These are phyloP conservation scores for Turdus rufiventris DNA, from an alignment of 2,113 vertebrate genomes.

Conservation along the genomic window DNA sequence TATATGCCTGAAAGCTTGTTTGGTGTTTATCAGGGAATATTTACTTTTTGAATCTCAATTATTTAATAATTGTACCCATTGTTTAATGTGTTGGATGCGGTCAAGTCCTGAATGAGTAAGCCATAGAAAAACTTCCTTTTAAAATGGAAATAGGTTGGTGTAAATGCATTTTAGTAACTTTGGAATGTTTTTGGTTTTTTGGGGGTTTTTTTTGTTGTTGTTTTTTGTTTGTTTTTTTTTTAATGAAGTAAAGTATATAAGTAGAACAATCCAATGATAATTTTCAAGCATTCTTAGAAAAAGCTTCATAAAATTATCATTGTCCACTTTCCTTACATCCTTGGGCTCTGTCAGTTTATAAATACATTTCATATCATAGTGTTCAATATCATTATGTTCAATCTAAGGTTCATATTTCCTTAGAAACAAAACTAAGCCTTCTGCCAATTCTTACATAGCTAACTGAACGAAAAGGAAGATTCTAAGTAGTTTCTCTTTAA, in stretches of 20 bases:
- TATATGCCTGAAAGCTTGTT: neutral
- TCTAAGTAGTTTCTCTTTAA: neutral
- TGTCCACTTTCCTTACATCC: neutral
- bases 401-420: neutral
- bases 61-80: neutral
- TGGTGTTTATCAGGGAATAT: neutral
- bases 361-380: neutral
- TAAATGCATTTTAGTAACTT: neutral
- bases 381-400: neutral
- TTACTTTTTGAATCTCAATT: neutral
- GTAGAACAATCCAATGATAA: neutral
- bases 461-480: neutral
- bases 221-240: no score
- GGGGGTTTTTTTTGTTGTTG: no score
- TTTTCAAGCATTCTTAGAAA: neutral
- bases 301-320: neutral
- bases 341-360: neutral
- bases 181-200: neutral
- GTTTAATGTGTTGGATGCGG: fast-evolving
- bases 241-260: neutral
- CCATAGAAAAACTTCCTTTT: neutral
- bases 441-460: neutral
- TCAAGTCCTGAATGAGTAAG: neutral
- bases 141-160: neutral
- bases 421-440: neutral